phyloP scores from a whole-genome alignment of 1,140 invertebrate species.

The Eciton burchellii region DNA sequence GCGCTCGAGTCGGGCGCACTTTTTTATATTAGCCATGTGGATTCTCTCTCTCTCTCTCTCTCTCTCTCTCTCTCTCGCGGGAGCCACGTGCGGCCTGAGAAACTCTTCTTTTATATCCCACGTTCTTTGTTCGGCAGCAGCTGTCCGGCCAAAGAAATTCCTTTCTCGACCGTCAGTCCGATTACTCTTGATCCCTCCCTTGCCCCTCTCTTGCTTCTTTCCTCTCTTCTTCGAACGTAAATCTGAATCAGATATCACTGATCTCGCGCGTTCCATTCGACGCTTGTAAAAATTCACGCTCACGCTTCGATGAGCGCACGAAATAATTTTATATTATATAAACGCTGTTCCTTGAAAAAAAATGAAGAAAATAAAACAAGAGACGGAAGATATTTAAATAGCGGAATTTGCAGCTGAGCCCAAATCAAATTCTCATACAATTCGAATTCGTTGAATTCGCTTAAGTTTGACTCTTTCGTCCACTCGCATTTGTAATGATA shows the following conservation, averaged over 20 bases:
- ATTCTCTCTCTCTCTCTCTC: conserved; percentile 52
- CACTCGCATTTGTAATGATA: too few relatives aligned
- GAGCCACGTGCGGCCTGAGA: conserved; percentile 81
- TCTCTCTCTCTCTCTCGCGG: conserved; percentile 60
- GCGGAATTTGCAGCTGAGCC: not conserved
- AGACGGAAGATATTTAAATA: not conserved
- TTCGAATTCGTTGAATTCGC: not conserved
- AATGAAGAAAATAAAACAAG: too few relatives aligned
- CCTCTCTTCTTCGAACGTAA: conserved; percentile 8
- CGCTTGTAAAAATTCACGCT: conserved; percentile 30
- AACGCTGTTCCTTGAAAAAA: too few relatives aligned
- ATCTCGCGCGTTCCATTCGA: conserved; percentile 26
- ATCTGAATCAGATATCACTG: conserved; percentile 64
- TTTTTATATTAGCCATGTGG: conserved; percentile 59
- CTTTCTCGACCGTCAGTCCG: conserved; percentile 77
- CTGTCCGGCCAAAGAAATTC: conserved; percentile 83
- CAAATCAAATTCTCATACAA: not conserved
- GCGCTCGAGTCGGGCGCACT: conserved; percentile 65
- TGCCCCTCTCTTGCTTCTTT: conserved; percentile 35
- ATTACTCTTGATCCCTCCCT: conserved; percentile 57
- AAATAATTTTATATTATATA: conserved; percentile 4
- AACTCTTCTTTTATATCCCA: conserved; percentile 82
- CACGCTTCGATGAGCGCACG: conserved; percentile 17
- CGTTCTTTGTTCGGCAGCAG: conserved; percentile 83
- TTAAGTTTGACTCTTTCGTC: too few relatives aligned